Percentiles rank a stretch among this genome's conserved stretches.
Evolutionary conservation across 2,797 vertebrate genomes (phyloP).

Genomic region (Sparus aurata): DNA sequence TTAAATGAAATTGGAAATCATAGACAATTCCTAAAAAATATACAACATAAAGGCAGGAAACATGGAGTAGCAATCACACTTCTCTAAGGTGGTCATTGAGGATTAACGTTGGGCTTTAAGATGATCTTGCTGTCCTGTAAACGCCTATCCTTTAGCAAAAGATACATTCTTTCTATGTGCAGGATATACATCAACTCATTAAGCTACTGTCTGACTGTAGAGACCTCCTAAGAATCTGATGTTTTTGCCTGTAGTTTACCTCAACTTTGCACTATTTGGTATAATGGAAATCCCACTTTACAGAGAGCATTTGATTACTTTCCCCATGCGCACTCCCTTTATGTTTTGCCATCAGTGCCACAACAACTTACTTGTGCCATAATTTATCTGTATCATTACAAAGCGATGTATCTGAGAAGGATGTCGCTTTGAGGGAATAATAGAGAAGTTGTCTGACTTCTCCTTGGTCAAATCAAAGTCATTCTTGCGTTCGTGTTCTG

Average conservation of each 20-base stretch:
- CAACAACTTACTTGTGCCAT: not conserved
- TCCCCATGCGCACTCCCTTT: not conserved
- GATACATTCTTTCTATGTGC: not conserved
- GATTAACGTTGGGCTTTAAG: not conserved
- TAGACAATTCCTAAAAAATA: not conserved
- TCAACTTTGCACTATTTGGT: too few relatives aligned
- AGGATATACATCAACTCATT: not conserved
- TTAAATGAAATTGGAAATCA: not conserved
- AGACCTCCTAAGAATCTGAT: not conserved
- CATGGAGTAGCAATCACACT: not conserved
- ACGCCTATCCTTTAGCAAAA: not conserved
- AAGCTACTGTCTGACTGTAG: not conserved
- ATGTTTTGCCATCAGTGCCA: conserved; percentile 8
- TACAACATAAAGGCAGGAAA: not conserved
- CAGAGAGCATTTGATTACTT: too few relatives aligned
- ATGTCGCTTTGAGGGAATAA: conserved; percentile 30
- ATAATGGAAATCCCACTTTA: too few relatives aligned
- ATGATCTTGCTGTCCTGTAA: not conserved
- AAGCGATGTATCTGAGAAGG: conserved; percentile 7
- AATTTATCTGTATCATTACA: conserved; percentile 31
- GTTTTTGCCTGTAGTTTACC: not conserved
- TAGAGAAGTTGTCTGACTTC: conserved; percentile 50
- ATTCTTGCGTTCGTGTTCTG: conserved; percentile 44
- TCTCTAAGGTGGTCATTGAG: not conserved
- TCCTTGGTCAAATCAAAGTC: conserved; percentile 68